Evolutionary conservation across 2,113 vertebrate genomes (phyloP).

Genomic region (Scophthalmus maximus): DNA sequence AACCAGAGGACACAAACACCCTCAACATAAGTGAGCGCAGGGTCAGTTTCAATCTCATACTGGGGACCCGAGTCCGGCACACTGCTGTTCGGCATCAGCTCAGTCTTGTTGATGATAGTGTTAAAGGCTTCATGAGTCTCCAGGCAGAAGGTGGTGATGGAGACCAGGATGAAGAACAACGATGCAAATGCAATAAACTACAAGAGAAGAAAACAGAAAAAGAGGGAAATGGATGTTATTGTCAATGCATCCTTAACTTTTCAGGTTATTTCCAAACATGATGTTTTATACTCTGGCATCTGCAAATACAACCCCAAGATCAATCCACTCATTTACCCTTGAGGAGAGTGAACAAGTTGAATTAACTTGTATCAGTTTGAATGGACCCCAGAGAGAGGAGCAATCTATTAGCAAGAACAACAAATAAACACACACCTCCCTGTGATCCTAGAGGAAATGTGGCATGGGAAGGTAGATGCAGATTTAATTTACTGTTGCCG

Average conservation of each 20-base stretch:
- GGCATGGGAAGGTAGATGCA: conserved; percentile 29
- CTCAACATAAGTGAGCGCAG: conserved; percentile 94
- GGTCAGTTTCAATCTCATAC: conserved; percentile 96
- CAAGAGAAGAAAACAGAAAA: conserved; percentile 48
- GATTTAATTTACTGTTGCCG: too few species aligned
- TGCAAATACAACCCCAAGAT: not conserved
- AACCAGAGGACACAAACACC: conserved; percentile 98
- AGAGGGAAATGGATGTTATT: conserved; percentile 13
- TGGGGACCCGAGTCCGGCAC: conserved; percentile 84
- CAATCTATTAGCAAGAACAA: conserved; percentile 62
- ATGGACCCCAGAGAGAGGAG: conserved; percentile 41
- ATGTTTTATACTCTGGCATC: not conserved
- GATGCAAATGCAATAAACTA: conserved; percentile 98
- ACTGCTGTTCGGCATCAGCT: conserved; percentile 84
- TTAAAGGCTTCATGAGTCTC: conserved; percentile 99
- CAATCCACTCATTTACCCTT: conserved; percentile 19
- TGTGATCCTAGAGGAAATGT: conserved; percentile 19
- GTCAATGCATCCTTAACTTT: not conserved
- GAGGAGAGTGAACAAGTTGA: conserved; percentile 42
- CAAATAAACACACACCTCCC: conserved; percentile 41
- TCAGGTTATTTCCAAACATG: not conserved
- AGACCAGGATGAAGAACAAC: conserved; percentile 98
- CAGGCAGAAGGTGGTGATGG: conserved; percentile 98
- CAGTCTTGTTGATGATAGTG: conserved; percentile 97
- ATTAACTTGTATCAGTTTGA: conserved; percentile 62